phyloP scores from a whole-genome alignment of 2,888 invertebrate species.

The Tetranychus piercei region DNA sequence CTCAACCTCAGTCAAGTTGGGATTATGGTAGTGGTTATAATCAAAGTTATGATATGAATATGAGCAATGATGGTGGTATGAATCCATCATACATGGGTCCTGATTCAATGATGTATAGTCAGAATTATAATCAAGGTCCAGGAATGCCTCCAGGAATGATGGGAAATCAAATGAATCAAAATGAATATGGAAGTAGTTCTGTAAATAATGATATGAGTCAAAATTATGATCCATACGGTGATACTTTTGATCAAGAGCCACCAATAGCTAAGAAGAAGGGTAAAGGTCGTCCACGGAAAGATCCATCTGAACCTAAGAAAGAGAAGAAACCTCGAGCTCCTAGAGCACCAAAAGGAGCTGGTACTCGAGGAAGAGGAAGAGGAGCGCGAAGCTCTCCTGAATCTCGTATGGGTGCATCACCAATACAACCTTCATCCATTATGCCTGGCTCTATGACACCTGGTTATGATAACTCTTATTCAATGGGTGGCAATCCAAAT shows the following conservation, averaged over 20 bases:
- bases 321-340: constrained; percentile 26
- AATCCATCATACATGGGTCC: constrained; percentile 6
- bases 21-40: constrained; percentile 3
- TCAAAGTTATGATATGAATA: constrained; percentile 3
- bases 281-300: constrained; percentile 23
- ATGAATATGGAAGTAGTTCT: constrained; percentile 8
- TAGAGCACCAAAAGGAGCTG: constrained; percentile 39
- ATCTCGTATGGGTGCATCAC: constrained; percentile 12
- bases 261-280: constrained; percentile 20
- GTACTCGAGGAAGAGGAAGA: constrained; percentile 17
- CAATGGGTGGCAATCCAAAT: not conserved
- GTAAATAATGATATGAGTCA: constrained; percentile 9
- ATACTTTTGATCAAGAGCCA: constrained; percentile 20
- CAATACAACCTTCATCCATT: not conserved
- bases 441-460: not conserved
- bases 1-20: constrained; percentile 1
- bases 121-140: constrained; percentile 13
- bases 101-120: constrained; percentile 13
- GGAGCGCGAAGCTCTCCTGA: constrained; percentile 15
- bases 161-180: not conserved
- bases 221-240: constrained; percentile 18
- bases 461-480: constrained; percentile 8
- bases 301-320: constrained; percentile 25
- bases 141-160: constrained; percentile 2
- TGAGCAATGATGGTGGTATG: not conserved